These are phyloP conservation scores for Anguilla megastoma DNA, from an alignment of 2,797 vertebrate genomes.

Conservation along the genomic window DNA sequence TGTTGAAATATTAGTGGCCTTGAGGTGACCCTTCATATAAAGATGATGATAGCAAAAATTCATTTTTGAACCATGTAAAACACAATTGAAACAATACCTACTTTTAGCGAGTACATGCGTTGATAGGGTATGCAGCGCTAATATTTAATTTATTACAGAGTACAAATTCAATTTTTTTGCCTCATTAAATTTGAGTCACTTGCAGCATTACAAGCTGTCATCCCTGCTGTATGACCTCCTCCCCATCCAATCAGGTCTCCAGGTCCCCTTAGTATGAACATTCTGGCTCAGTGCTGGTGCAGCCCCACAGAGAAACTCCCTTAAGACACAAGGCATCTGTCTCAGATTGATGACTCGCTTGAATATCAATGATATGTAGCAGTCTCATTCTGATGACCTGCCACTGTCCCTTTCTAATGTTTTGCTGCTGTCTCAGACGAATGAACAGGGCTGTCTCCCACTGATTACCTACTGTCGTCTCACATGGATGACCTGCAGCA, in stretches of 20 bases:
- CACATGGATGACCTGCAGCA: not conserved
- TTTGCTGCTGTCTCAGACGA: not conserved
- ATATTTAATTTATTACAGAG: too few relatives aligned
- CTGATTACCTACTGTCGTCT: not conserved
- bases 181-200: not conserved
- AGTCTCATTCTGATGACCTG: not conserved
- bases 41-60: not conserved
- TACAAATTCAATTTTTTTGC: not conserved
- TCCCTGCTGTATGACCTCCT: not conserved
- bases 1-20: slow-evolving; percentile 1
- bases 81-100: not conserved
- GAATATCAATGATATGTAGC: not conserved
- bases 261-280: not conserved
- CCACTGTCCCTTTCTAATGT: not conserved
- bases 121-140: not conserved
- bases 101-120: not conserved
- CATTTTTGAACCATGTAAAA: not conserved
- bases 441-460: not conserved
- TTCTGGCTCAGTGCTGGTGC: not conserved
- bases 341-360: not conserved
- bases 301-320: not conserved
- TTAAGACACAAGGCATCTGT: not conserved
- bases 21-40: not conserved
- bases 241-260: not conserved
- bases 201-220: not conserved